phyloP scores from a whole-genome alignment of 1,140 invertebrate species.

The Drosophila rufa region DNA sequence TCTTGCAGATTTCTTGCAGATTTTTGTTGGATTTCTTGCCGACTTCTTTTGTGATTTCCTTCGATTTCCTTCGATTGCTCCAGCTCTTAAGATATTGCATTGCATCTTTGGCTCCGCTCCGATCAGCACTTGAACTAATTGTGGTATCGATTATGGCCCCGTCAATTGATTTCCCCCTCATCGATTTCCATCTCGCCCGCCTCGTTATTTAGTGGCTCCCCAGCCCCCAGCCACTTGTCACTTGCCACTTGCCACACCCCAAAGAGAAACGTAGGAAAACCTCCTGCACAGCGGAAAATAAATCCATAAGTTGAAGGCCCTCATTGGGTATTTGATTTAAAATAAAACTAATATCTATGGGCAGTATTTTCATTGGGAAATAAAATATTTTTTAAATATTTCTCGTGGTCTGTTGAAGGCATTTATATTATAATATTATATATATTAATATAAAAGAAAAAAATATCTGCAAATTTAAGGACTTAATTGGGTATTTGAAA shows the following conservation, averaged over 20 bases:
- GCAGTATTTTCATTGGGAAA: no score
- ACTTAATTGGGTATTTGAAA: no score
- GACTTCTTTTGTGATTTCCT: slow-evolving; percentile 7
- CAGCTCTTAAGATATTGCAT: slow-evolving; percentile 52
- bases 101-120: slow-evolving; percentile 42
- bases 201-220: slow-evolving; percentile 16
- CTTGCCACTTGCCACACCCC: slow-evolving; percentile 9
- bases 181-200: slow-evolving; percentile 5
- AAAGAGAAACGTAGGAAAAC: background rate
- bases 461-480: no score
- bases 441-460: no score
- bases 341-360: no score
- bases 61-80: slow-evolving; percentile 5
- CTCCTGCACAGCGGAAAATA: background rate
- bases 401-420: no score
- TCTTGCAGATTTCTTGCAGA: background rate
- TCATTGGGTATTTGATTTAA: no score
- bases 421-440: no score
- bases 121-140: slow-evolving; percentile 62
- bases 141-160: slow-evolving; percentile 73
- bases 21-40: slow-evolving; percentile 4
- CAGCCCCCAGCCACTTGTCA: slow-evolving; percentile 24
- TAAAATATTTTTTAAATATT: no score
- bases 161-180: slow-evolving; percentile 35
- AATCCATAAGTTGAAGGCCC: no score